Percentiles rank a stretch among this genome's conserved stretches.
These are phyloP conservation scores for Euplagia quadripunctaria DNA, from an alignment of 2,888 invertebrate genomes.

Conservation along the genomic window DNA sequence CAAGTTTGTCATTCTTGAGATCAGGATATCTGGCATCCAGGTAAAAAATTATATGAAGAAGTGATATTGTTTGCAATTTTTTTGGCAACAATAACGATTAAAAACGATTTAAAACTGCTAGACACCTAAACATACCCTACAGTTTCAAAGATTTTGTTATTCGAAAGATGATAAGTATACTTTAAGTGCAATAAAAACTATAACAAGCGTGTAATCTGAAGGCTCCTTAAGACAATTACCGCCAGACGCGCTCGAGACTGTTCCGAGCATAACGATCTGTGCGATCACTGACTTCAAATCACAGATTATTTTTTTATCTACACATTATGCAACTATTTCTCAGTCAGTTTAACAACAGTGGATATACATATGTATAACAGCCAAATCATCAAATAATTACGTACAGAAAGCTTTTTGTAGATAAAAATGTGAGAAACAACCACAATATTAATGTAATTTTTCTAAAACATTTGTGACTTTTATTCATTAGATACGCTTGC, in stretches of 20 bases:
- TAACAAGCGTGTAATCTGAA: not conserved
- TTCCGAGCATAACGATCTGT: not conserved
- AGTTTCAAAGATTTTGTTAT: no score
- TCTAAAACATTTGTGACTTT: no score
- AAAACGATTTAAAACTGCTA: no score
- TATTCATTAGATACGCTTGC: no score
- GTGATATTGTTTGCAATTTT: not conserved
- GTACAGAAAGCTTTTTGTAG: no score
- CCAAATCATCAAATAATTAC: no score
- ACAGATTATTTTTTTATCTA: not conserved
- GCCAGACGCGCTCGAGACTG: not conserved
- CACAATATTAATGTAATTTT: no score
- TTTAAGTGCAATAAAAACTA: not conserved
- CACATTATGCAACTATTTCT: not conserved
- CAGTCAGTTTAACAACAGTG: not conserved
- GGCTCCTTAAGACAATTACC: not conserved
- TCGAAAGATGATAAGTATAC: not conserved
- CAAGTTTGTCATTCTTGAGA: not conserved
- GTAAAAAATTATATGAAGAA: not conserved
- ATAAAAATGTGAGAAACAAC: no score
- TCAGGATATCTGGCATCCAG: not conserved
- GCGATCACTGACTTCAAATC: conserved; percentile 4
- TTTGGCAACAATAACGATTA: no score
- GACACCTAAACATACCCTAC: no score
- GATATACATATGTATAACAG: not conserved